A percentile compares a stretch with the other conserved stretches of the same genome.
These are phyloP conservation scores for Dendrocopos noguchii DNA, from an alignment of 2,113 vertebrate genomes.

Conservation along the genomic window DNA sequence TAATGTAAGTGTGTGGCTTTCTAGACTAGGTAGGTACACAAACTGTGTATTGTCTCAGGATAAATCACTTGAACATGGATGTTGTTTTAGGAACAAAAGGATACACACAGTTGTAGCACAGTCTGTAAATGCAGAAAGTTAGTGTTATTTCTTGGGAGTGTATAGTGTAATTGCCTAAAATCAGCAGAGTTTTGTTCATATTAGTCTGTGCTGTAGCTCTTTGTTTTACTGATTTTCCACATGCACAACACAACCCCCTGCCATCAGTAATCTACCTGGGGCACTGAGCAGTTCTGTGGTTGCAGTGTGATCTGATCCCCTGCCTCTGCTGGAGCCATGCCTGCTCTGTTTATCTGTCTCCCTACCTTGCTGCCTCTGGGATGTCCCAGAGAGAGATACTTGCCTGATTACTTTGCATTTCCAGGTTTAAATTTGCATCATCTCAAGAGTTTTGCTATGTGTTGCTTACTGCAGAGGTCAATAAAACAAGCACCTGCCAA, in stretches of 20 bases:
- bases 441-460: not conserved
- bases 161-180: not conserved
- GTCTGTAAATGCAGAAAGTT: not conserved
- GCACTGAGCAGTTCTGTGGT: not conserved
- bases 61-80: fast-evolving
- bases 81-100: not conserved
- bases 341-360: not conserved
- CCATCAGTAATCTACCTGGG: not conserved
- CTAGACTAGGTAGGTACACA: not conserved
- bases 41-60: not conserved
- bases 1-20: not conserved
- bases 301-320: not conserved
- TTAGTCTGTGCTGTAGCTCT: not conserved
- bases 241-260: fast-evolving
- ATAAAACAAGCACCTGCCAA: not conserved
- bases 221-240: not conserved
- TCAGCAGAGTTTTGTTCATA: not conserved
- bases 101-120: not conserved
- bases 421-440: not conserved
- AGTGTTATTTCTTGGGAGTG: not conserved
- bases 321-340: not conserved
- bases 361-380: not conserved
- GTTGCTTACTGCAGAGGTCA: not conserved
- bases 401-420: not conserved
- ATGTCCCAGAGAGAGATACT: not conserved